Conservation (phyloP, 2,797 vertebrate species). For the Sciurus carolinensis region DNA sequence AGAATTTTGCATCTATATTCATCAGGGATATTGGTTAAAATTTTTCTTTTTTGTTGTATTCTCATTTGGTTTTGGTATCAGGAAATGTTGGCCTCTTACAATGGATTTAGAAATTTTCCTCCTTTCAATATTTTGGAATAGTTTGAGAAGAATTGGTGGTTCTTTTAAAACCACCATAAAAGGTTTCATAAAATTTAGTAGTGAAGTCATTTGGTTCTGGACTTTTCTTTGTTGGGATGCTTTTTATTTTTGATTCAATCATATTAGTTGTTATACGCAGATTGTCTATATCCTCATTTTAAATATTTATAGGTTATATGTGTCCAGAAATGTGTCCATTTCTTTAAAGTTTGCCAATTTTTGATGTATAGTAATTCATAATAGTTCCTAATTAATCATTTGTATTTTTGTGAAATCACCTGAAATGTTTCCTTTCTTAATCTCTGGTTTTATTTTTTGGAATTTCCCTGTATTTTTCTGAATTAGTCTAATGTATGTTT, state of each 20-base stretch:
- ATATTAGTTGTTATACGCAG: neutral
- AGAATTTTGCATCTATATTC: neutral
- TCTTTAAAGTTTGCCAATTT: neutral
- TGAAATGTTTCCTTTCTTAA: neutral
- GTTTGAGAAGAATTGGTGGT: no score
- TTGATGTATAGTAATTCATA: neutral
- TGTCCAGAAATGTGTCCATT: no score
- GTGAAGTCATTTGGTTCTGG: no score
- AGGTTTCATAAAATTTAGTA: no score
- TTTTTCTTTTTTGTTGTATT: no score
- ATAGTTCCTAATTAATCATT: neutral
- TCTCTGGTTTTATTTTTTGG: neutral
- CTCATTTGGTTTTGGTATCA: neutral
- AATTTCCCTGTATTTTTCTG: neutral
- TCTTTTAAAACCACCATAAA: no score
- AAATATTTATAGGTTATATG: neutral
- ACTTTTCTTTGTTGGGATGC: no score
- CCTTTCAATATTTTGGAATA: neutral
- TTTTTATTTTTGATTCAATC: neutral
- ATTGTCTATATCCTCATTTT: neutral
- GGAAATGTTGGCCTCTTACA: neutral
- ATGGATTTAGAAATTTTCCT: neutral
- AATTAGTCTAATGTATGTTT: neutral
- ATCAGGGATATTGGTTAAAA: neutral
- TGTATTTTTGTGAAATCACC: neutral